Evolutionary conservation across 2,888 invertebrate genomes (phyloP), one percentile per base, ranked within the genome.

Genomic region (Deilephila elpenor): DNA sequence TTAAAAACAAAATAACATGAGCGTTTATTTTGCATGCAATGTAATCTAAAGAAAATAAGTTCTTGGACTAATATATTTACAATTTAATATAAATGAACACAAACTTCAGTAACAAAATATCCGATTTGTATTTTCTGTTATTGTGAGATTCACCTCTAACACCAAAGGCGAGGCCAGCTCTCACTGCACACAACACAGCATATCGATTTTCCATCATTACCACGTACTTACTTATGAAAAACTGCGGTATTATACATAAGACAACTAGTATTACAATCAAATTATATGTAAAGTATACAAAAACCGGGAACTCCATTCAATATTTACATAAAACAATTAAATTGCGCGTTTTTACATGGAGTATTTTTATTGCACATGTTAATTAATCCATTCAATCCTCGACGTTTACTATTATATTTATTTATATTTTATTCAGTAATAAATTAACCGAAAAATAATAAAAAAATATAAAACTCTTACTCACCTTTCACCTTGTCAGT

Each of bases 401-500:
- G n/a, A 17, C 0, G n/a, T 1, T n/a, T 0, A 6, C 0, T 56
- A n/a, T n/a, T 17, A 5, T 14, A 32, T 29, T 60, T 60, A 14
- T 14, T 60, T 25, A 60, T 14, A 17, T 29, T 32, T 29, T 17
- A 25, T 60, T 32, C 1, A 14, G 3, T 44, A 14, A 44, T 44
- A 3, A n/a, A 44, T 44, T 1, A 14, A 2, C 8, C 20, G 11
- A 67, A 17, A 44, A 37, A 51, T 11, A 29, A 29, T 44, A 60
- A 29, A 51, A 25, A 17, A 67, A 8, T 25, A 25, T 4, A 64
- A 17, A 34, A 59, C 19, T 71, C 56, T 60, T 37, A 60, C 71
- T 71, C 32, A 73, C 73, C 73, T 53, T 37, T 25, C 20, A 59
- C 44, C 73, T 70, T 60, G 75, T 73, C 37, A 5, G 71, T 25